Evolutionary conservation across 2,888 invertebrate genomes (phyloP).

Genomic region (Andrena minutula): DNA sequence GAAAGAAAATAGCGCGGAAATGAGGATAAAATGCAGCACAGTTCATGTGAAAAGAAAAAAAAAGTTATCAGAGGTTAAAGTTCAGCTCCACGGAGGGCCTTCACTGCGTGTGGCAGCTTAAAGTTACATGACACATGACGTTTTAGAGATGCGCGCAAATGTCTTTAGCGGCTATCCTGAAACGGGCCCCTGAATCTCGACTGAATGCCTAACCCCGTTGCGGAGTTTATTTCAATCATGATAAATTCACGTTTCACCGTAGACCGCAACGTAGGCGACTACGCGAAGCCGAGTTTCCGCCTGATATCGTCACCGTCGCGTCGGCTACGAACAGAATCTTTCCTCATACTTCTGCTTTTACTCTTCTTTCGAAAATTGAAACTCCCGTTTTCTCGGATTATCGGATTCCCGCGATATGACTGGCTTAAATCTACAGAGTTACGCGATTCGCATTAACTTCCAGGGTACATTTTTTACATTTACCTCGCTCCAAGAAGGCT

Average conservation of each 20-base stretch:
- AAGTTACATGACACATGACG: conserved; percentile 62
- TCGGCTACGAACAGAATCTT: neutral
- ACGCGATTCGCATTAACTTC: too few relatives aligned
- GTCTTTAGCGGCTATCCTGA: neutral
- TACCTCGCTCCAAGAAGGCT: too few relatives aligned
- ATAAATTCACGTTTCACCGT: conserved; percentile 5
- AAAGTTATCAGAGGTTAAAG: conserved; percentile 80
- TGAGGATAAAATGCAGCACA: conserved; percentile 84
- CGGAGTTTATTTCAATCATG: neutral
- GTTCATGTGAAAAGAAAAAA: conserved; percentile 82
- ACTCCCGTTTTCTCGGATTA: neutral
- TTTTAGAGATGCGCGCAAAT: conserved; percentile 6
- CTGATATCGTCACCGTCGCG: neutral
- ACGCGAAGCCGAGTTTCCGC: neutral
- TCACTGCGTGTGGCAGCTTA: conserved; percentile 60
- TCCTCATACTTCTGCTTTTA: neutral
- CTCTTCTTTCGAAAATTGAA: neutral
- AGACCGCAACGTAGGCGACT: neutral
- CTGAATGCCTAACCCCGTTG: neutral
- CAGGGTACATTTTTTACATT: neutral
- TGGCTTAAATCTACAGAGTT: neutral
- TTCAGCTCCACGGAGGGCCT: conserved; percentile 69
- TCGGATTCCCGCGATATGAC: neutral
- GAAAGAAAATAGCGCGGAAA: conserved; percentile 84
- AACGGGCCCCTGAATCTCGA: neutral